Evolutionary conservation across 2,888 invertebrate species (phyloP), one percentile per base, ranked within the genome.

Genomic region (Dryadula phaetusa): DNA sequence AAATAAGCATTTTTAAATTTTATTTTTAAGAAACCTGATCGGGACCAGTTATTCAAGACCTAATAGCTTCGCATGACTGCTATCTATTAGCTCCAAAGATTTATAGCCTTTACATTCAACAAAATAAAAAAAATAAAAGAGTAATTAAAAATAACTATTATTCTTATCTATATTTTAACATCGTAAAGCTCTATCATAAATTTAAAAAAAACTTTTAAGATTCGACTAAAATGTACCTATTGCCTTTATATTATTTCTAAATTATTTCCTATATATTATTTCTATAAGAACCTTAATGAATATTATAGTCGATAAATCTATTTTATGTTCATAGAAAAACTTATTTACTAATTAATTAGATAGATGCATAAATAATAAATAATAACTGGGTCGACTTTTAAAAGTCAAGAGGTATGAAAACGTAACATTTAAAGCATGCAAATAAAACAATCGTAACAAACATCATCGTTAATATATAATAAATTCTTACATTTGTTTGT

Each of bases 21-120:
- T 25, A 32, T 60, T 44, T 25, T 28, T 42, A 63, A 34, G 25
- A 42, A 67, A 67, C 64, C 46, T 52, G 64, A 60, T 64, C n/a
- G 32, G 14, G n/a, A 60, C 60, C 32, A 25, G 60, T 60, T 60
- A 44, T 60, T 60, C 28, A 20, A 34, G 53, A 67, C 58, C 60
- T 60, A 62, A 67, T 58, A 64, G 64, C 67, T 54, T 63, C 53
- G 67, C 67, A 58, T 64, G 67, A 64, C 64, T 60, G 53, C 52
- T 64, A 58, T 64, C 60, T 64, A 68, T 61, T 64, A 68, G 18
- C 22, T 34, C 20, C 8, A 47, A n/a, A 61, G 47, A 62, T 62
- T 47, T 62, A 49, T 62, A 28, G 44, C 46, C 28, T 60, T 28
- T 60, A 32, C 28, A 18, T 54, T 20, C 22, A 14, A 40, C 16